These are phyloP conservation scores for Metellina segmentata DNA, from an alignment of 2,888 invertebrate genomes.

Conservation along the genomic window DNA sequence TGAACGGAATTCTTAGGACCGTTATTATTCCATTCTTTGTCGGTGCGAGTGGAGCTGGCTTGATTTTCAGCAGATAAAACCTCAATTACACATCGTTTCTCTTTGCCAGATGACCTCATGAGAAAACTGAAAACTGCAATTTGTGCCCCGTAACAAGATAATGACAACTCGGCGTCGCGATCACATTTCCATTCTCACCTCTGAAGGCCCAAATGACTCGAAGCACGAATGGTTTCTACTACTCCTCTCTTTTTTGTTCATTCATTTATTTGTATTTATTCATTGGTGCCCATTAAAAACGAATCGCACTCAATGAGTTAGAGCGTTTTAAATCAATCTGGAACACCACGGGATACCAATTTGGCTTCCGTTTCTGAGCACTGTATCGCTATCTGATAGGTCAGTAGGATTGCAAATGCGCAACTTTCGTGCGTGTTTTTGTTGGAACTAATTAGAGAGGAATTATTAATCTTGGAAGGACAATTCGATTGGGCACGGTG, in stretches of 20 bases:
- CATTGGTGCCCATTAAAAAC: slow-evolving; percentile 22
- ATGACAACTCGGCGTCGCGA: slow-evolving; percentile 17
- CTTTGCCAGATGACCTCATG: slow-evolving; percentile 5
- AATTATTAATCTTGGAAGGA: neutral
- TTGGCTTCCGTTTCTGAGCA: slow-evolving; percentile 15
- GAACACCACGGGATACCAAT: slow-evolving; percentile 4
- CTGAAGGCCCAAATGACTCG: slow-evolving; percentile 2
- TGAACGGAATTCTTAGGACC: slow-evolving; percentile 18
- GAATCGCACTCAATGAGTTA: slow-evolving; percentile 32
- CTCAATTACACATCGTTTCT: slow-evolving; percentile 39
- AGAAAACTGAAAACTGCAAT: slow-evolving; percentile 21
- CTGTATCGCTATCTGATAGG: neutral
- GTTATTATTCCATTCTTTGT: slow-evolving; percentile 34
- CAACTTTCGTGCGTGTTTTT: neutral
- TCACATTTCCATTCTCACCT: slow-evolving; percentile 16
- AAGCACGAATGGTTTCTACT: neutral
- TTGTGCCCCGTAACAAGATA: slow-evolving; percentile 46
- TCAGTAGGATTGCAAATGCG: neutral
- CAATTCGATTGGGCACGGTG: neutral
- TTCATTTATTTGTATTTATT: neutral
- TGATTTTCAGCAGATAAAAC: slow-evolving; percentile 38
- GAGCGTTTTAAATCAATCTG: slow-evolving; percentile 9
- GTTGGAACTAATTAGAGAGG: neutral
- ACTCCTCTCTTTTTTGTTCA: neutral
- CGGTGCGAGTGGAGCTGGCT: neutral